Percentiles rank a stretch among this genome's conserved stretches.
Conservation (phyloP, 2,113 vertebrate genomes). For the Cyprinodon variegatus region DNA sequence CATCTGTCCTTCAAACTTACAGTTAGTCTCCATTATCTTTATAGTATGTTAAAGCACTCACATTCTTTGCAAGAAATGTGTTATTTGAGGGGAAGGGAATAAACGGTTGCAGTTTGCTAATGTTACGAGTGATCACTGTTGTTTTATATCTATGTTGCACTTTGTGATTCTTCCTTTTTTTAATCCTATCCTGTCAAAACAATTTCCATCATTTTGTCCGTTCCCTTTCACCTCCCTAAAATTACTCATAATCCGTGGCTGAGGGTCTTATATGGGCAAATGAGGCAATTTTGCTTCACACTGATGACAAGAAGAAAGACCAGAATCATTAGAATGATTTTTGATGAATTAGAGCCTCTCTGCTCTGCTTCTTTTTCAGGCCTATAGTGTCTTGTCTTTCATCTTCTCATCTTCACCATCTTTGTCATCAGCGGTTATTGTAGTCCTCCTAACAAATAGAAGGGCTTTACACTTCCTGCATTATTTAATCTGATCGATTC, state of each 20-base stretch:
- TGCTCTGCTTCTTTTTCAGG: slow-evolving; percentile 19
- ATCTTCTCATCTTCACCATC: slow-evolving; percentile 6
- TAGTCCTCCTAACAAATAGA: slow-evolving; percentile 9
- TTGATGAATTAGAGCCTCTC: slow-evolving; percentile 29
- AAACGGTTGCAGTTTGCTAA: neutral
- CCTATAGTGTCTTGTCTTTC: slow-evolving; percentile 12
- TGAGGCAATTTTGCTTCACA: slow-evolving; percentile 35
- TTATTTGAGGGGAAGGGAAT: neutral
- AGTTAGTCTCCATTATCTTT: neutral
- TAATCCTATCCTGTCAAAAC: neutral
- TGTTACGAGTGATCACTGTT: neutral
- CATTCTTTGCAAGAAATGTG: neutral
- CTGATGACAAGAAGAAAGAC: slow-evolving; percentile 30
- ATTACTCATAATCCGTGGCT: slow-evolving; percentile 29
- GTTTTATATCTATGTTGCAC: neutral
- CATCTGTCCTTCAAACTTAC: neutral
- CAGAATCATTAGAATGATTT: slow-evolving; percentile 33
- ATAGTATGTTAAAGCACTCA: neutral
- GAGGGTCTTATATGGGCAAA: slow-evolving; percentile 18
- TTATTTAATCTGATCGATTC: slow-evolving; percentile 34
- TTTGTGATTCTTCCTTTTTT: neutral
- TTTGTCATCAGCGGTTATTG: slow-evolving; percentile 25
- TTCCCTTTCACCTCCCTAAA: slow-evolving; percentile 21
- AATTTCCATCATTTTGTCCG: neutral
- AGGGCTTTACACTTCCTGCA: slow-evolving; percentile 5